Evolutionary conservation across 2,797 vertebrate genomes (phyloP).

Genomic region (Lepidocolaptes lacrymiger): DNA sequence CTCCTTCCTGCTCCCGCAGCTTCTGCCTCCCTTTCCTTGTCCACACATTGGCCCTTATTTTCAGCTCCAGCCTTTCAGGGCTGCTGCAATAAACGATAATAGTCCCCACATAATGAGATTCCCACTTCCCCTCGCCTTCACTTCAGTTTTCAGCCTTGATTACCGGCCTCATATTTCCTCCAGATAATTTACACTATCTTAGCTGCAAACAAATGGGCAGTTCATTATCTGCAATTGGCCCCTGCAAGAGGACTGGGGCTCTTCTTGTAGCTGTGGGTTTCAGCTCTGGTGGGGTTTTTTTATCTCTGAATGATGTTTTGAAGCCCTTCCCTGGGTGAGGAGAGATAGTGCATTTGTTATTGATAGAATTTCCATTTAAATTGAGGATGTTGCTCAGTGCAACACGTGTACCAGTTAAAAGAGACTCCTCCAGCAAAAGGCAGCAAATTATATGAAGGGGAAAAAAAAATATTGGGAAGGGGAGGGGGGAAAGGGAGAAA

Average conservation of each 20-base stretch:
- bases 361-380: conserved; percentile 63
- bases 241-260: not conserved
- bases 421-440: not conserved
- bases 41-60: fast-evolving
- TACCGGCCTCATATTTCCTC: not conserved
- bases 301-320: not conserved
- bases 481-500: not conserved
- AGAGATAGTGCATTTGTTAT: conserved; percentile 13
- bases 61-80: not conserved
- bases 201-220: not conserved
- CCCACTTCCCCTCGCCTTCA: not conserved
- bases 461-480: not conserved
- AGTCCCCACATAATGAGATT: not conserved
- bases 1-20: not conserved
- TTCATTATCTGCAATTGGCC: conserved; percentile 24
- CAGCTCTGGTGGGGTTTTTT: not conserved
- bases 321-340: not conserved
- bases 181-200: not conserved
- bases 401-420: not conserved
- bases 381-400: conserved; percentile 28
- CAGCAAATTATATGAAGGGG: not conserved
- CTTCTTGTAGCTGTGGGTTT: not conserved
- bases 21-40: not conserved
- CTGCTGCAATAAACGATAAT: not conserved
- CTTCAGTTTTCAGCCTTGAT: conserved; percentile 1